Evolutionary conservation across 2,113 vertebrate species (phyloP), one percentile per base, ranked within the genome.

Genomic region (Myrmophylax atrothorax): DNA sequence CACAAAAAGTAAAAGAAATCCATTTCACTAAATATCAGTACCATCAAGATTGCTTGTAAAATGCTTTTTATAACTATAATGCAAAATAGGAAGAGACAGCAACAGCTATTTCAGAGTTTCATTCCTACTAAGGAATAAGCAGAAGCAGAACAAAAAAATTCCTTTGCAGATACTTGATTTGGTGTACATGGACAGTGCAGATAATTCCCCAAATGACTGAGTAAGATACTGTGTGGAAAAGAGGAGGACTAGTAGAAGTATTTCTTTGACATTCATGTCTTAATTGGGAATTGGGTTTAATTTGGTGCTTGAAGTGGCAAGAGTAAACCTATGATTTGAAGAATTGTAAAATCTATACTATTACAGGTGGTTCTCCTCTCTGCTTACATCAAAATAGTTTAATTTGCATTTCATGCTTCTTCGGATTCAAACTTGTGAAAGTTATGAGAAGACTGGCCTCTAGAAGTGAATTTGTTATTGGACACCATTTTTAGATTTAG

Each of bases 221-320:
- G 60, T 35, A 84, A 75, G 79, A 70, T 37, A 7, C 33, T 68
- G 35, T 70, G 56, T 0, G 0, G 60, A 42, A 59, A 83, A 59
- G 29, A 84, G 88, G 75, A 44, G 47, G 26, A 59, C 42, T 3
- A 84, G 47, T 55, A 55, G 46, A 94, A 76, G 23, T 26, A 37
- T 25, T 5, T 53, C 69, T 95, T 87, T 92, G 91, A 92, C 89
- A 79, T 86, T 77, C 23, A 50, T 76, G 58, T 84, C 68, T 88
- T 84, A 83, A 88, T 77, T 79, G 1, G 2, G 82, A 93, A 95
- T 75, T 80, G 47, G 42, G 26, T 77, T 96, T 93, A 92, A 86
- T 80, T 77, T 86, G 88, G 58, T 66, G n/a, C 44, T 90, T 77
- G 33, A 56, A 77, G 64, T 77, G 68, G 29, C 78, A 90, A 89